Percentiles rank a stretch among this genome's conserved stretches.
Evolutionary conservation across 2,797 vertebrate genomes (phyloP).

Genomic region (Prionace glauca): DNA sequence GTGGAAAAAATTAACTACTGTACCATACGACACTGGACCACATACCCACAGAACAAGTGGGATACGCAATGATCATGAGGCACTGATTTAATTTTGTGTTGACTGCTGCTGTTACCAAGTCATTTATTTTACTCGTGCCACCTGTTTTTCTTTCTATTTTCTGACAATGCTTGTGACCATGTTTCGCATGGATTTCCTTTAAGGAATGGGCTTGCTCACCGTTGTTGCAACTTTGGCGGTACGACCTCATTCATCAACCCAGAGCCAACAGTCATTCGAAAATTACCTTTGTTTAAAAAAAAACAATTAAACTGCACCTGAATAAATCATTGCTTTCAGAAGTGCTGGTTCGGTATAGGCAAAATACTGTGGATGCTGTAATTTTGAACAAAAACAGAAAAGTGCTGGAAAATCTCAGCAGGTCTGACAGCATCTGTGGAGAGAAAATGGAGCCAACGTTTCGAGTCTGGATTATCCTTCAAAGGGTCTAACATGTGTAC

Average conservation of each 20-base stretch:
- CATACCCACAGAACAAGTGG: neutral
- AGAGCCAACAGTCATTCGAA: neutral
- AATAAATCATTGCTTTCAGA: conserved; percentile 25
- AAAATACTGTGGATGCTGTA: no score
- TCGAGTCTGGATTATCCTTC: no score
- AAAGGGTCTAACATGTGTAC: no score
- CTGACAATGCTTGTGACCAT: neutral
- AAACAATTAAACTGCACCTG: neutral
- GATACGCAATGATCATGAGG: neutral
- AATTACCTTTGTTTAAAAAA: neutral
- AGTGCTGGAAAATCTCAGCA: no score
- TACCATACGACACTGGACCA: neutral
- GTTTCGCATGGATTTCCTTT: neutral
- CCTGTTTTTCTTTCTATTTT: neutral
- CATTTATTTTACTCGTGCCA: neutral
- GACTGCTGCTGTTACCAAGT: neutral
- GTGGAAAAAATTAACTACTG: conserved; percentile 23
- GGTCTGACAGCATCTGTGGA: no score
- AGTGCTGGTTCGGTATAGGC: no score
- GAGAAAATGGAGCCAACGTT: no score
- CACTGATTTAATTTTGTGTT: conserved; percentile 5
- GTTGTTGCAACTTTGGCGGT: no score
- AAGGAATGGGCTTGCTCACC: neutral
- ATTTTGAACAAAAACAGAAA: no score
- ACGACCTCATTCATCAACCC: neutral